Evolutionary conservation across 2,888 invertebrate species (phyloP), one percentile per base, ranked within the genome.

Genomic region (Agriopis leucophaearia): DNA sequence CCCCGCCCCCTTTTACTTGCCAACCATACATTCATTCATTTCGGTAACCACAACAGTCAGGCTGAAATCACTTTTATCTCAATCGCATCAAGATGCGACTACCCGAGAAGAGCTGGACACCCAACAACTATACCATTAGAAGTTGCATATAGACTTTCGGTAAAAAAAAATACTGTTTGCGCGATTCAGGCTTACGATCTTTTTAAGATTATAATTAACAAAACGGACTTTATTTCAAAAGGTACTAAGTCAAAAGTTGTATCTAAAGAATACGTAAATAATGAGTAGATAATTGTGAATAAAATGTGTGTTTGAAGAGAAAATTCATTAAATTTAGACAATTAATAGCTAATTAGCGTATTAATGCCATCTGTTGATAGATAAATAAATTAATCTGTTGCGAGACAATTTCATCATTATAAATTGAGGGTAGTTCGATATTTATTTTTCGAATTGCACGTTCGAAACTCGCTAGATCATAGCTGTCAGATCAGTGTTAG

Each of bases 31-130:
- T 58, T 72, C 69, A 72, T 64, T 59, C 71, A 62, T 61, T n/a
- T 81, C 54, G 81, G 78, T n/a, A n/a, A n/a, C n/a, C n/a, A n/a
- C n/a, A 75, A 81, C 81, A 78, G 81, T 76, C 78, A 81, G 63
- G 77, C 74, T 74, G 81, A 72, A 72, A 70, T 77, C 74, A 52
- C 16, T 50, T 75, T 78, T 72, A 71, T 77, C 78, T 76, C 78
- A 73, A 72, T 77, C 81, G 80, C 78, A 81, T 64, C 44, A 6
- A 66, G 58, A 81, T 79, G 77, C 75, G 84, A 82, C 81, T 88
- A 76, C 81, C 91, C 89, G 90, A 83, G 91, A 80, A 90, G 91
- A 90, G 78, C 84, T 60, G 75, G 91, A 92, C 91, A 89, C 86
- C 90, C 86, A 45, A 50, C 8, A n/a, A 0, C 9, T 1, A 0